Evolutionary conservation across 2,888 invertebrate species (phyloP).

Genomic region (Xylota segnis): DNA sequence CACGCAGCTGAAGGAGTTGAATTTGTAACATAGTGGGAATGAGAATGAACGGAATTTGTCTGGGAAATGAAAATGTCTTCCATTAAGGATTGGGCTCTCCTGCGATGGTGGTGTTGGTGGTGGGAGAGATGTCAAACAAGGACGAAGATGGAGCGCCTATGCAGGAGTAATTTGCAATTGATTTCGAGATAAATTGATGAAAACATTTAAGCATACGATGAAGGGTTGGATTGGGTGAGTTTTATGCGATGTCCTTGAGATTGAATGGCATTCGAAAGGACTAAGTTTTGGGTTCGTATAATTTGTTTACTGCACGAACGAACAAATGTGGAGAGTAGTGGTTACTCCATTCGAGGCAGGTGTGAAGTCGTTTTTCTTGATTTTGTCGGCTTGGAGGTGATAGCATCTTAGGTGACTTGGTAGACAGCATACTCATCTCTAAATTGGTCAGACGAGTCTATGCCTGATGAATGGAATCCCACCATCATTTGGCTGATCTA

Average conservation of each 20-base stretch:
- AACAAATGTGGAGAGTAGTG: no score
- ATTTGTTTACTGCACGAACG: no score
- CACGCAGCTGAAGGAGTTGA: conserved; percentile 54
- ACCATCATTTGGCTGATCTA: no score
- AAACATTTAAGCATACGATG: neutral
- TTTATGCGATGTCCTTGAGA: neutral
- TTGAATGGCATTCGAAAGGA: no score
- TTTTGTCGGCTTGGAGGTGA: no score
- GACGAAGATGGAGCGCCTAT: conserved; percentile 34
- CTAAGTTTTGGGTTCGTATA: no score
- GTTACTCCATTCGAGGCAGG: no score
- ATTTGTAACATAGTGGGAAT: conserved; percentile 42
- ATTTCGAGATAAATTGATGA: conserved; percentile 48
- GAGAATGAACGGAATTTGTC: conserved; percentile 31
- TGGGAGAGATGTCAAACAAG: conserved; percentile 15
- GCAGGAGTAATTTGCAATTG: conserved; percentile 27
- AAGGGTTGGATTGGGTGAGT: conserved; percentile 10
- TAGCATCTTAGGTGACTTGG: no score
- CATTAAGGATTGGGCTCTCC: conserved; percentile 10
- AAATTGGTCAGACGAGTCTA: no score
- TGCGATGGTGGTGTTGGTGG: conserved; percentile 4
- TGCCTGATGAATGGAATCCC: no score
- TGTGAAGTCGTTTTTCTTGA: no score
- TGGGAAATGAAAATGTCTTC: conserved; percentile 50
- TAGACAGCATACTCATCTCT: no score